Evolutionary conservation across 2,888 invertebrate species (phyloP).

Genomic region (Marasmarcha lunaedactyla): DNA sequence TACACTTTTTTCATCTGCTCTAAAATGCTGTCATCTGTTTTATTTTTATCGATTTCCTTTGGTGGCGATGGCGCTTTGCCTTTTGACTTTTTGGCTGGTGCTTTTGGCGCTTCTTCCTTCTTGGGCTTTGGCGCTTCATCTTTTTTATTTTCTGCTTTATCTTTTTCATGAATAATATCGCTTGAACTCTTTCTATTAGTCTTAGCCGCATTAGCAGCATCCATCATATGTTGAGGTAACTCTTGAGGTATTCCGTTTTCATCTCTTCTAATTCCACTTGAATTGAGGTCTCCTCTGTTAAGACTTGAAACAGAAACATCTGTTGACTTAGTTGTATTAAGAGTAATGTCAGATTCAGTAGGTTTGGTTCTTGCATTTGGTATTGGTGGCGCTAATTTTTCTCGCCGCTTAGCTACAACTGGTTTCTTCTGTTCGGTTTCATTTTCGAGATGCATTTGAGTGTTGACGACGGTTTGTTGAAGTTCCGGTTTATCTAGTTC

Average conservation of each 20-base stretch:
- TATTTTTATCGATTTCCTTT: constrained; percentile 49
- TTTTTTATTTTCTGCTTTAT: constrained; percentile 36
- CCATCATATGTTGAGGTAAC: constrained; percentile 77
- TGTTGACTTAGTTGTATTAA: constrained; percentile 39
- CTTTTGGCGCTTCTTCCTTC: constrained; percentile 28
- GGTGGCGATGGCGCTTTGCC: constrained; percentile 82
- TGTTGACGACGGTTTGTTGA: constrained; percentile 33
- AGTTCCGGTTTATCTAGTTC: constrained; percentile 54
- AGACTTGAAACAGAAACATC: constrained; percentile 38
- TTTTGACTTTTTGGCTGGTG: constrained; percentile 71
- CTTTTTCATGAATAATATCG: constrained; percentile 40
- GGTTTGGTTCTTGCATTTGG: constrained; percentile 54
- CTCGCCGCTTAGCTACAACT: constrained; percentile 63
- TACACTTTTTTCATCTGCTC: constrained; percentile 49
- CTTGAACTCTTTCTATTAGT: constrained; percentile 73
- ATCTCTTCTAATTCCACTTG: constrained; percentile 71
- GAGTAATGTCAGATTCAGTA: constrained; percentile 34
- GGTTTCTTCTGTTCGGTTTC: constrained; percentile 58
- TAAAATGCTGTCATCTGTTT: constrained; percentile 58
- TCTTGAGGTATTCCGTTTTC: constrained; percentile 76
- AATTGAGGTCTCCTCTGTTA: constrained; percentile 59
- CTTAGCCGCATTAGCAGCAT: constrained; percentile 78
- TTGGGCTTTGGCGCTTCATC: constrained; percentile 39
- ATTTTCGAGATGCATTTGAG: constrained; percentile 64
- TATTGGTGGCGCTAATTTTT: constrained; percentile 60